Evolutionary conservation across 2,797 vertebrate species (phyloP).

Genomic region (Avahi laniger): DNA sequence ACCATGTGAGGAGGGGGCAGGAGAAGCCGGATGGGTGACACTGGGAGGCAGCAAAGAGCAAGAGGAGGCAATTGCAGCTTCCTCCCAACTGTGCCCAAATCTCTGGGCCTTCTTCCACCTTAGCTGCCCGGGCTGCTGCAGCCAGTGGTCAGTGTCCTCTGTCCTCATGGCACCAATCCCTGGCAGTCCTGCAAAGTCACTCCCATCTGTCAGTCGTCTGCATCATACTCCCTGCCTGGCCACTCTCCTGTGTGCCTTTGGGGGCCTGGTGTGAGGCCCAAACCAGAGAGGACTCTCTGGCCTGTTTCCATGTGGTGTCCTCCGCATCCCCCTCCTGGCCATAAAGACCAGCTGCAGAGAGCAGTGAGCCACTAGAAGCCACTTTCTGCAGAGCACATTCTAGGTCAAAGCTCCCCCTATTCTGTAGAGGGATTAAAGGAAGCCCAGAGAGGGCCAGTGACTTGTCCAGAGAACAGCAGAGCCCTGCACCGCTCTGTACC

Average conservation of each 20-base stretch:
- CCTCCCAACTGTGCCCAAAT: neutral
- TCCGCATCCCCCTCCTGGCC: neutral
- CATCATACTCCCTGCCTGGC: neutral
- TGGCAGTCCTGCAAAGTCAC: neutral
- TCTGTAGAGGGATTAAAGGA: neutral
- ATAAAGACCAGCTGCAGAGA: neutral
- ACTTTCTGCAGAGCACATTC: neutral
- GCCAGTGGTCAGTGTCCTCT: neutral
- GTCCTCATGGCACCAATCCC: neutral
- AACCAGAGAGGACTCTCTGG: neutral
- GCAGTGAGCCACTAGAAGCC: neutral
- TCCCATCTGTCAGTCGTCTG: neutral
- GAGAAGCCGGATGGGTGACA: neutral
- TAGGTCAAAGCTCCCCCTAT: neutral
- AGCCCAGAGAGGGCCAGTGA: neutral
- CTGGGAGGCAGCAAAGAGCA: neutral
- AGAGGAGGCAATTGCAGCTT: neutral
- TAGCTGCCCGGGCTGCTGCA: neutral
- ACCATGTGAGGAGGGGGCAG: neutral
- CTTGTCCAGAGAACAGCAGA: neutral
- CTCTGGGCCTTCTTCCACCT: neutral
- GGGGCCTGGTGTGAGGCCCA: neutral
- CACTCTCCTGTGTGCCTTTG: neutral
- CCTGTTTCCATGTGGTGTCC: neutral
- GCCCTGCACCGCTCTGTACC: neutral